Evolutionary conservation across 1,140 invertebrate genomes (phyloP), one percentile per base, ranked within the genome.

Genomic region (Agrypnia vestita): DNA sequence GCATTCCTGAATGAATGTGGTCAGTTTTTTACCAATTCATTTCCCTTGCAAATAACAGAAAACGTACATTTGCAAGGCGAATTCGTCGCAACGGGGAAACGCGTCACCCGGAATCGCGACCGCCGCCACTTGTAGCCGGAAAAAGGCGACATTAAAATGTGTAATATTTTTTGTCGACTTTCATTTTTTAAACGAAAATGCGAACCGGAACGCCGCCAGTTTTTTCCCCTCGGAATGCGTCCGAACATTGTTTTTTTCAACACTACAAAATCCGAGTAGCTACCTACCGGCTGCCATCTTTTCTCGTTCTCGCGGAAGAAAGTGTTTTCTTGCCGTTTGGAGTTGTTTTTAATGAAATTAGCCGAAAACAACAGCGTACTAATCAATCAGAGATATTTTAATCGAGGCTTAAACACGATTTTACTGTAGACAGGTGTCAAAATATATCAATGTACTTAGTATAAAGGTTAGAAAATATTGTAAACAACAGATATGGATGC

Each of bases 121-220:
- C 25, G 25, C 25, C 25, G 25, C n/a, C 25, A 35, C 19, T n/a
- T 11, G 35, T 15, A n/a, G 4, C 35, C 19, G 62, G 62, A 62
- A 64, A 43, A 15, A 47, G 46, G 44, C 46, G 64, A 69, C 64
- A 69, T 69, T 69, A 43, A 69, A 21, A 12, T 47, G 43, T 46
- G 15, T 64, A 64, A 17, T 47, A n/a, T 69, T 69, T 69, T 69
- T 69, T 69, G 64, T 69, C 64, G 21, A 69, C 64, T 69, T 69
- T 69, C 64, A 69, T 69, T 69, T 69, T 69, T 69, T 69, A 69
- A 69, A 69, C 44, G 64, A 69, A 69, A 69, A 69, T 17, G 43
- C 43, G 64, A 15, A 64, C 25, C 19, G 19, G 61, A 64, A 25
- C 61, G 64, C 64, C 44, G 64, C 13, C 43, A 69, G n/a, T 69